Conservation (phyloP, 1,140 invertebrate species). For the Drosophila ercepeae region DNA sequence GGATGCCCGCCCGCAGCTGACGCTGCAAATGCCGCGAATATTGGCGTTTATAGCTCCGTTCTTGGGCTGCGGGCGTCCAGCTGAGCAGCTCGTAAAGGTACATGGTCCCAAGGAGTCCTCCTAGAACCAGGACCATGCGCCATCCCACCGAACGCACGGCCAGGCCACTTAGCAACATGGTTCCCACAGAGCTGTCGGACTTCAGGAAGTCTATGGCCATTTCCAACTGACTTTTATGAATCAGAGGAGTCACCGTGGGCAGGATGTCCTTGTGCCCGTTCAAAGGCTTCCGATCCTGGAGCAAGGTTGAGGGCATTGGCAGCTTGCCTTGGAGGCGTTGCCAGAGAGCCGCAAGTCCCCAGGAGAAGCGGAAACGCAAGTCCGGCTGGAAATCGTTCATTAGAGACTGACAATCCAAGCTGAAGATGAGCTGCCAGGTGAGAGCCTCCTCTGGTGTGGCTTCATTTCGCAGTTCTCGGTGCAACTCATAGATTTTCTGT, state of each 20-base stretch:
- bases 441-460: conserved; percentile 93
- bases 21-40: conserved; percentile 97
- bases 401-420: conserved; percentile 96
- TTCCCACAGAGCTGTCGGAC: conserved; percentile 92
- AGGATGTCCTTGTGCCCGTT: conserved; percentile 48
- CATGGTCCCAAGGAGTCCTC: conserved; percentile 93
- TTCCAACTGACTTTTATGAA: conserved; percentile 86
- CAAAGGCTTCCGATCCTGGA: conserved; percentile 27
- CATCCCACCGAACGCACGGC: conserved; percentile 97
- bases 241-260: conserved; percentile 29
- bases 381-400: conserved; percentile 98
- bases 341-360: conserved; percentile 93
- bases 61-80: conserved; percentile 98
- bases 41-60: conserved; percentile 96
- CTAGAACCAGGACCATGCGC: conserved; percentile 93
- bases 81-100: conserved; percentile 98
- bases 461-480: conserved; percentile 95
- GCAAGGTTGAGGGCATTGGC: neutral
- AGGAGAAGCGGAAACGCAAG: conserved; percentile 95
- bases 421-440: conserved; percentile 94
- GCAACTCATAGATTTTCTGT: conserved; percentile 93
- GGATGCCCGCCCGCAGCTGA: conserved; percentile 93
- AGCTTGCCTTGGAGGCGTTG: conserved; percentile 89
- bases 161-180: conserved; percentile 91
- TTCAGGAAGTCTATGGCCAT: conserved; percentile 86